Percentiles rank a stretch among this genome's conserved stretches.
These are phyloP conservation scores for human (Homo sapiens) DNA, from an alignment of 2,113 vertebrate species.

Conservation along the genomic window GRCh38 chr12:121518501-121519000, in stretches of 20 bases:
- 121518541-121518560: not conserved
- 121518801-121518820: not conserved
- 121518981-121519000: not conserved
- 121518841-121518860: conserved; percentile 1
- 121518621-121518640: not conserved
- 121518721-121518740: conserved; percentile 25
- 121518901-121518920: not conserved
- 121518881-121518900: not conserved
- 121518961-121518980: not conserved
- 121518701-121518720: not conserved
- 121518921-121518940: not conserved
- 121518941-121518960: fast-evolving
- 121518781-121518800: not conserved
- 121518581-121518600: not conserved
- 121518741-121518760: conserved; percentile 38
- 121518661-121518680: not conserved
- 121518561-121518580: not conserved
- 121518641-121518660: not conserved
- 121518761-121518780: conserved; percentile 10
- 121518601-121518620: fast-evolving
- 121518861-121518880: not conserved
- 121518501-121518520: not conserved
- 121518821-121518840: not conserved
- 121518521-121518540: not conserved
- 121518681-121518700: not conserved